Base-by-base conservation (phyloP, 2,113 vertebrate species). In the Cricetomys ansorgei region DNA sequence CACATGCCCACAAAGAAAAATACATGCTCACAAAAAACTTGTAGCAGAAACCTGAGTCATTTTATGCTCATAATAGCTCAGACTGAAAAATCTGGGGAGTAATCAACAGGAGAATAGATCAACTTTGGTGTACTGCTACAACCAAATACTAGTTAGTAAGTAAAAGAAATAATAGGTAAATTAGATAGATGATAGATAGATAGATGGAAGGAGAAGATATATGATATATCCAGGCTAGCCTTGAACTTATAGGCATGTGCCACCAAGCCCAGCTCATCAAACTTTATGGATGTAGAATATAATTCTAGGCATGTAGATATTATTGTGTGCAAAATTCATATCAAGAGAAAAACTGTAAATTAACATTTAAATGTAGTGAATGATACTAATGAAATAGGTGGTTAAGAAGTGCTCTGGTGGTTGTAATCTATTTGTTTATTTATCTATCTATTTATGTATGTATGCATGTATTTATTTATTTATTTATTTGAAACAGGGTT, bases 371-470 rank as follows among this genome's bases (percentile, higher is more conserved):
- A 29, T 62, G 7, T 73, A 90, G 40, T 59, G 45, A 65, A 83
- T 70, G 45, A 45, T 53, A 19, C 17, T 2, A 73, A 59, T n/a
- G 17, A 65, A 57, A n/a, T n/a, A n/a, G 53, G 11, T 70, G n/a
- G 31, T 75, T 27, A 62, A 62, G 15, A 89, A 45, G 37, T 27
- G 5, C 59, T 93, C 48, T 11, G 25, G 13, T 37, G 1, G 45
- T 53, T 90, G 43, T n/a, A 69, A 69, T 73, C 86, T 84, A 88
- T 70, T 94, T 94, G n/a, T n/a, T n/a, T n/a, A n/a, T n/a, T n/a
- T n/a, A n/a, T n/a, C n/a, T n/a, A n/a, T n/a, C n/a, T n/a, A n/a
- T n/a, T n/a, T n/a, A n/a, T n/a, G n/a, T n/a, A n/a, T n/a, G n/a
- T n/a, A n/a, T n/a, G n/a, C n/a, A n/a, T n/a, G n/a, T n/a, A n/a